These are phyloP conservation scores for Hofmannophila pseudospretella DNA, from an alignment of 2,888 invertebrate species.

Conservation along the genomic window DNA sequence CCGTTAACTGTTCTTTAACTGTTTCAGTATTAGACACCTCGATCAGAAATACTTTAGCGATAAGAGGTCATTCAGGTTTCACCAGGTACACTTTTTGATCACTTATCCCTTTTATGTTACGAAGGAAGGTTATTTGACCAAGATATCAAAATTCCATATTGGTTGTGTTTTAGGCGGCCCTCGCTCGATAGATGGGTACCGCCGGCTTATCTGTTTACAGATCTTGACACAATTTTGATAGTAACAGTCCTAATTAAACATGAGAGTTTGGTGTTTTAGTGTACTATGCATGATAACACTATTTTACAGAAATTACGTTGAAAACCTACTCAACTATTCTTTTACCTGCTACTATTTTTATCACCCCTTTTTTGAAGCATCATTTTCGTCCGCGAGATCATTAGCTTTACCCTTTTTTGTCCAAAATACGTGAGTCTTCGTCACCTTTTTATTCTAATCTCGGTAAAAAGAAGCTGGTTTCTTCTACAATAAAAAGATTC, in stretches of 20 bases:
- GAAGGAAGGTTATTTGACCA: not conserved
- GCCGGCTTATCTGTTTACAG: constrained; percentile 59
- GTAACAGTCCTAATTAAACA: constrained; percentile 42
- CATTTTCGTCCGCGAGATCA: constrained; percentile 6
- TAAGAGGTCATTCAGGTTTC: not conserved
- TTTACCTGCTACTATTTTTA: not conserved
- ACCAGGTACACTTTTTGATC: not conserved
- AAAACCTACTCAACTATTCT: not conserved
- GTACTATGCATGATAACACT: constrained; percentile 4
- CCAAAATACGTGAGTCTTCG: constrained; percentile 2
- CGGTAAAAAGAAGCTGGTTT: constrained; percentile 3
- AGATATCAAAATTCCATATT: not conserved
- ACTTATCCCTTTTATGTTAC: too few species aligned
- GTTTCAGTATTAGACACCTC: constrained; percentile 20
- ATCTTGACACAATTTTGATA: constrained; percentile 69
- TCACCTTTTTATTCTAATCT: constrained; percentile 7
- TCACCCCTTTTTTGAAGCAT: constrained; percentile 3
- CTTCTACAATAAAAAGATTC: constrained; percentile 9
- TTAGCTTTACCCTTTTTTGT: constrained; percentile 9
- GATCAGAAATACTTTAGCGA: constrained; percentile 24
- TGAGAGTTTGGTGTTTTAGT: constrained; percentile 4
- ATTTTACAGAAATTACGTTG: not conserved
- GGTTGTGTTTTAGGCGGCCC: not conserved
- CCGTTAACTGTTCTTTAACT: constrained; percentile 31
- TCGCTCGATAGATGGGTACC: constrained; percentile 8